Percentiles rank a stretch among this genome's conserved stretches.
These are phyloP conservation scores for Acanthurus leucopareius DNA, from an alignment of 2,797 vertebrate species.

Conservation along the genomic window DNA sequence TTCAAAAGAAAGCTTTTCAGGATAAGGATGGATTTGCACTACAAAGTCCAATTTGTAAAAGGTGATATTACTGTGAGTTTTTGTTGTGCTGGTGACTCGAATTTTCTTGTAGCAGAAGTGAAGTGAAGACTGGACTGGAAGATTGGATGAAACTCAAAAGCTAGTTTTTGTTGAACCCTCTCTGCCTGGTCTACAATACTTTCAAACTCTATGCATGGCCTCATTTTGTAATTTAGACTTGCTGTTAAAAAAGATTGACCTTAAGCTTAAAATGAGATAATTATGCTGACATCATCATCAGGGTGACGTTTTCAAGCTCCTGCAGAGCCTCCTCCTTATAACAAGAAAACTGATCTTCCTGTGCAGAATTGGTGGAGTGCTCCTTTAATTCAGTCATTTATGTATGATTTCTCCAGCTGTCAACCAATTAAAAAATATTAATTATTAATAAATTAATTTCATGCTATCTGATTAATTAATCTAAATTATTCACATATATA, in stretches of 20 bases:
- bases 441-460: too few relatives aligned
- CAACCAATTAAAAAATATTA: too few relatives aligned
- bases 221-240: too few relatives aligned
- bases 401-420: not conserved
- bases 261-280: not conserved
- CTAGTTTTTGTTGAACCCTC: not conserved
- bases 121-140: too few relatives aligned
- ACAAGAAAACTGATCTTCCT: not conserved
- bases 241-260: too few relatives aligned
- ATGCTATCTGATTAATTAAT: too few relatives aligned
- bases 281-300: not conserved
- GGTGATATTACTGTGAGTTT: not conserved
- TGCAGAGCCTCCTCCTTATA: not conserved
- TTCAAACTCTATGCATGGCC: not conserved
- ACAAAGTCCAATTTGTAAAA: not conserved
- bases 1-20: slow-evolving; percentile 13
- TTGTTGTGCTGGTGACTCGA: not conserved
- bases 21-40: not conserved
- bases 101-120: too few relatives aligned
- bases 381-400: not conserved
- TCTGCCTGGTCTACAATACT: not conserved
- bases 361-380: not conserved
- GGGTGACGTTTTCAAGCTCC: not conserved
- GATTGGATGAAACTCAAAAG: not conserved
- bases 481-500: too few relatives aligned